These are phyloP conservation scores for Trichonephila clavipes DNA, from an alignment of 1,140 invertebrate genomes.

Conservation along the genomic window DNA sequence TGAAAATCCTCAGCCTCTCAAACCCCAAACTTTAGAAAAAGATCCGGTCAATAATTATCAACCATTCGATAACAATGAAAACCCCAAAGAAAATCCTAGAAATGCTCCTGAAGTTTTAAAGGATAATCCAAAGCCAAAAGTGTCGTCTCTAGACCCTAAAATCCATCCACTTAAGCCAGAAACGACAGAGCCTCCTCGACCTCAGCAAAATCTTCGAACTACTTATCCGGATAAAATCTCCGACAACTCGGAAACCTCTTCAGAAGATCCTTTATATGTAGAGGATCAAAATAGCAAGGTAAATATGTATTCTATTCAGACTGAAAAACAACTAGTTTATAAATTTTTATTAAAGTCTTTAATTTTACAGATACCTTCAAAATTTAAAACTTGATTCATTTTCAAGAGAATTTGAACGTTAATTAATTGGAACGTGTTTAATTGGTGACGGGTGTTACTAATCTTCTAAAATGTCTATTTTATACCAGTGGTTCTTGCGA, in stretches of 20 bases:
- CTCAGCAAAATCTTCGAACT: not conserved
- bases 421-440: too few species aligned
- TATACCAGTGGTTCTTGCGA: too few species aligned
- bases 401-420: too few species aligned
- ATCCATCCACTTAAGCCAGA: not conserved
- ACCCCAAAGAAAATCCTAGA: conserved; percentile 46
- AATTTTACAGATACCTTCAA: too few species aligned
- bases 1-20: not conserved
- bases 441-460: too few species aligned
- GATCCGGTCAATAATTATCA: conserved; percentile 44
- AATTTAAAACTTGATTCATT: too few species aligned
- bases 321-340: too few species aligned
- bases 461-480: too few species aligned
- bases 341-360: too few species aligned
- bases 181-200: conserved; percentile 5
- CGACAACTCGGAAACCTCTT: conserved; percentile 21
- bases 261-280: conserved; percentile 67
- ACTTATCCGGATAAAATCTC: not conserved
- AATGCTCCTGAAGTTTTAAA: not conserved
- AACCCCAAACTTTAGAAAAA: conserved; percentile 26
- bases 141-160: not conserved
- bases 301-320: not conserved
- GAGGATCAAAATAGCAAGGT: conserved; percentile 67
- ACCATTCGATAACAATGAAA: conserved; percentile 47
- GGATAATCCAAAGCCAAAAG: not conserved